Evolutionary conservation across 2,797 vertebrate genomes (phyloP), one percentile per base, ranked within the genome.

Genomic region (Alauda arvensis): DNA sequence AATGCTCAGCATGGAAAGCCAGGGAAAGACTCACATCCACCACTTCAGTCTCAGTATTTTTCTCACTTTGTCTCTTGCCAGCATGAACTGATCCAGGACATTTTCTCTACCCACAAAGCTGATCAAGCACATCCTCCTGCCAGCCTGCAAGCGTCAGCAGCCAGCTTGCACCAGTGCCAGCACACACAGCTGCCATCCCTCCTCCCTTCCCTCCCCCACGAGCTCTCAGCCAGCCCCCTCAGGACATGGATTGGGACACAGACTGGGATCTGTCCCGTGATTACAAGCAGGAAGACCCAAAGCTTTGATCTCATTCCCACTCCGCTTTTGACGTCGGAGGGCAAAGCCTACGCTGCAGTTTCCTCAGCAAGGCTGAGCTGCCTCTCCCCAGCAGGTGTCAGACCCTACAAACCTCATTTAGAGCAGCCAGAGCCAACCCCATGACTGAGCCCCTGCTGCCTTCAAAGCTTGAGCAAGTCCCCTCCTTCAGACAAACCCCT

Each of bases 51-150:
- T 89, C 80, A 55, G 39, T 71, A 9, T 66, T 69, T 91, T 57
- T 78, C 83, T 93, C 80, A 46, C 87, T 77, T 67, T 0, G 0
- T 42, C 71, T 87, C 83, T 48, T 91, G 85, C 82, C 87, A 90
- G 87, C 77, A 69, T 49, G 21, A 80, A 61, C 49, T 80, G 78
- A 89, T 81, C 77, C 87, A 87, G 85, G 83, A 78, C 83, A 60
- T 92, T 78, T 90, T 94, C 79, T 89, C 85, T 90, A 34, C 77
- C 85, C 89, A 46, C 77, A 83, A 56, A 85, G 88, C 82, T 91
- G 90, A 93, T 81, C 14, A n/a, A 89, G 92, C 85, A 89, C 24
- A 85, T 87, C 83, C 56, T 74, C n/a, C 67, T 53, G 77, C 85
- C 93, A 87, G 74, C 74, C 85, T 43, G 52, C 6, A 4, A 79